Base-by-base conservation (phyloP, 2,797 vertebrate species). In the Carcharodon carcharias region DNA sequence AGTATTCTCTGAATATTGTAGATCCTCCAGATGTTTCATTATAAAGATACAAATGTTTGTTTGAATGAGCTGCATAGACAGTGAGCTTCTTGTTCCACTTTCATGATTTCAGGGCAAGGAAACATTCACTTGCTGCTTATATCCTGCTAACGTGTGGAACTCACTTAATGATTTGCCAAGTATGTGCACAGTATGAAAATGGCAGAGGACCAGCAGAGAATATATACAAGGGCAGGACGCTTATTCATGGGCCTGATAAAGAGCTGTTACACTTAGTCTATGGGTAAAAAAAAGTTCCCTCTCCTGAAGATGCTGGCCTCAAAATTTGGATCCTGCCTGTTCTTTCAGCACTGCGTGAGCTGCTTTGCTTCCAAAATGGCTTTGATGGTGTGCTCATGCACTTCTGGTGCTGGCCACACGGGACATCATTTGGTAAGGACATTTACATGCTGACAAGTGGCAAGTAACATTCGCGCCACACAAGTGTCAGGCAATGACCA, bases 1-100 rank as follows among this genome's bases (percentile, higher is more conserved):
- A 93, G 61, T 65, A 93, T 65, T 93, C 91, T 65, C 91, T 65
- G 35, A 65, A 65, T 65, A 93, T 65, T 65, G 61, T 93, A 35
- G 35, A 92, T 61, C 89, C 58, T 92, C 89, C 89, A 92, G 89
- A 92, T 92, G 89, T 63, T 93, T n/a, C 61, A 93, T 65, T 65
- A 9, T 65, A 63, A 61, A 65, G 61, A 6, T 8, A 93, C 18
- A 40, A 93, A 93, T 93, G 63, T 93, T 93, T 21, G n/a, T 40
- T 92, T 92, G 89, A 65, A 63, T 65, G 91, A 63, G 8, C 58
- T 65, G 35, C 61, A 65, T 6, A 91, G 88, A 91, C 88, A 93
- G n/a, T 65, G 91, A 65, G 61, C 7, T 63, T 23, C 61, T 40
- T 93, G 61, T 93, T 93, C 91, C 5, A 65, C 31, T 23, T 93